These are phyloP conservation scores for Parazoanthus swiftii DNA, from an alignment of 92 coral and sea anemone genomes.

Conservation along the genomic window DNA sequence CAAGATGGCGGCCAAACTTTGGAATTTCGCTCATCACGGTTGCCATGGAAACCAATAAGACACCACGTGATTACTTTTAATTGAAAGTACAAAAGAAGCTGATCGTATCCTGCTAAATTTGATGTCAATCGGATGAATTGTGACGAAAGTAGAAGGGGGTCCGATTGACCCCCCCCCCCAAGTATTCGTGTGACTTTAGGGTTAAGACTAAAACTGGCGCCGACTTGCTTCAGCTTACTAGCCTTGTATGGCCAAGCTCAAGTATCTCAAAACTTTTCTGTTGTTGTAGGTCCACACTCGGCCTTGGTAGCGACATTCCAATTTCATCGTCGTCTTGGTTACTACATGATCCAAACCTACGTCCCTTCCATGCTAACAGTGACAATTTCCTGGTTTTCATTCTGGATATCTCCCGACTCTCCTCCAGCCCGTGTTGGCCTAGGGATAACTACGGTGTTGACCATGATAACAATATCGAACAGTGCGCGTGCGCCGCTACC, in stretches of 20 bases:
- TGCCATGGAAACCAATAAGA: too few relatives aligned
- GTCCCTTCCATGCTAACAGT: conserved; percentile 96
- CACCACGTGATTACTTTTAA: too few relatives aligned
- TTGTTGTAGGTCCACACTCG: conserved; percentile 82
- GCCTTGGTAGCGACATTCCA: conserved; percentile 88
- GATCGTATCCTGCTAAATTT: too few relatives aligned
- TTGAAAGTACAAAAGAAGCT: too few relatives aligned
- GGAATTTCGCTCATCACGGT: too few relatives aligned
- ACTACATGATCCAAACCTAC: conserved; percentile 96
- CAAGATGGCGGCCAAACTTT: too few relatives aligned
- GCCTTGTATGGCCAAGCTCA: neutral
- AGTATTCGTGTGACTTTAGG: too few relatives aligned
- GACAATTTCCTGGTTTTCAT: conserved; percentile 93
- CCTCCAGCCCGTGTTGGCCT: conserved; percentile 98
- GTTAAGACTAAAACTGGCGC: neutral
- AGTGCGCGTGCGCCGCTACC: conserved; percentile 99
- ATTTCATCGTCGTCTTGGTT: conserved; percentile 99
- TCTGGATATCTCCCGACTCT: conserved; percentile 97
- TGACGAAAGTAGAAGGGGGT: too few relatives aligned
- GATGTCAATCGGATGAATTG: too few relatives aligned
- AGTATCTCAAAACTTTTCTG: neutral
- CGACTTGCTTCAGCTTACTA: neutral
- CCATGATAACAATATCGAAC: conserved; percentile 96
- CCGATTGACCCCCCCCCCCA: too few relatives aligned
- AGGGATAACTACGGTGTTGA: conserved; percentile 95